Evolutionary conservation across 2,888 invertebrate genomes (phyloP).

Genomic region (Andrena flavipes): DNA sequence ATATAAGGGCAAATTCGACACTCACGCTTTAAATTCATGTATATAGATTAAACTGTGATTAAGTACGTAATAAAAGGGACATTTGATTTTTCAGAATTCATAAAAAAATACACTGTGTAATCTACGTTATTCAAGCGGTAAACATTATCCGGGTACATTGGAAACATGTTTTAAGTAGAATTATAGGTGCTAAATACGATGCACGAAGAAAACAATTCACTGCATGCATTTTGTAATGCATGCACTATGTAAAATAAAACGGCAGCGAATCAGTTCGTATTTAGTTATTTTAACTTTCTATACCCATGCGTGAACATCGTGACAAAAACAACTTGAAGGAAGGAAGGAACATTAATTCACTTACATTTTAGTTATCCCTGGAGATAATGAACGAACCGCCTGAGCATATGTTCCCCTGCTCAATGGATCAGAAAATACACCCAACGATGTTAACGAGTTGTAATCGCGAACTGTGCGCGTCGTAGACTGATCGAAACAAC

Average conservation of each 20-base stretch:
- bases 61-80: background rate
- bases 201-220: background rate
- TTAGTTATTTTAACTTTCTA: too few relatives aligned
- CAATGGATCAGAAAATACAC: background rate
- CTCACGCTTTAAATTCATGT: too few relatives aligned
- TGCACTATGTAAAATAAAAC: too few relatives aligned
- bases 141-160: background rate
- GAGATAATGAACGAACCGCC: background rate
- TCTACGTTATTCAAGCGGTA: background rate
- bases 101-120: background rate
- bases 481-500: conserved; percentile 12
- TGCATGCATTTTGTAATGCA: background rate
- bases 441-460: conserved; percentile 5
- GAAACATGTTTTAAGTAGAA: background rate
- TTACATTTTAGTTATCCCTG: conserved; percentile 7
- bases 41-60: background rate
- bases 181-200: background rate
- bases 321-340: background rate
- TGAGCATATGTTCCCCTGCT: background rate
- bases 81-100: background rate
- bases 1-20: background rate
- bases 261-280: background rate
- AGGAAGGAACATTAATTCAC: background rate
- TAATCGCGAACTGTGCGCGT: conserved; percentile 1
- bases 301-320: too few relatives aligned